Percentiles rank a stretch among this genome's conserved stretches.
phyloP scores from a whole-genome alignment of 2,797 vertebrate species.

The Pagetopsis macropterus region DNA sequence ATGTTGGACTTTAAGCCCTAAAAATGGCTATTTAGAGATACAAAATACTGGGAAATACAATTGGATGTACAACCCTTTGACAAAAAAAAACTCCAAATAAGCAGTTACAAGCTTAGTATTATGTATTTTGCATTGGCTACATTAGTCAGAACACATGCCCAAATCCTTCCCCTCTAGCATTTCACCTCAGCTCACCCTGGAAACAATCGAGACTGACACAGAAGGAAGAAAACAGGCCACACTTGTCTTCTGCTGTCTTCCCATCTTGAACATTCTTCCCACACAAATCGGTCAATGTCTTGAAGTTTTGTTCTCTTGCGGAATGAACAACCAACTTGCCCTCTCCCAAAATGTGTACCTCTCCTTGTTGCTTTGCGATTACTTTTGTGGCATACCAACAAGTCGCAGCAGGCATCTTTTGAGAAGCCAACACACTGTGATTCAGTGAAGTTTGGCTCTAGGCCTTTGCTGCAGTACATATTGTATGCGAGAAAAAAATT shows the following conservation, averaged over 20 bases:
- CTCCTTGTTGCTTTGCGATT: background rate
- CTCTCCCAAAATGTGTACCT: background rate
- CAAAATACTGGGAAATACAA: background rate
- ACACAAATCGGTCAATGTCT: conserved; percentile 2
- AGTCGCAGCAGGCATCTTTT: conserved; percentile 1
- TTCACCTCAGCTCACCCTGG: conserved; percentile 42
- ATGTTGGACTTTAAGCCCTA: background rate
- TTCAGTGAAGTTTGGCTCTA: background rate
- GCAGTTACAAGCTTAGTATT: background rate
- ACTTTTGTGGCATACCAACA: background rate
- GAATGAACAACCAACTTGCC: background rate
- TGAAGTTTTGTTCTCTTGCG: background rate
- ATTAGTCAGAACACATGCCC: background rate
- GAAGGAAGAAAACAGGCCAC: conserved; percentile 34
- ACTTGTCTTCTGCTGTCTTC: conserved; percentile 24
- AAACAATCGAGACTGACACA: conserved; percentile 32
- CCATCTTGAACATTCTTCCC: conserved; percentile 1
- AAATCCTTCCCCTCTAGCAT: conserved; percentile 18
- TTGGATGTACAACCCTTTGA: background rate
- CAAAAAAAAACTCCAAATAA: background rate
- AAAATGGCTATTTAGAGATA: background rate
- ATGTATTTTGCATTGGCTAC: background rate
- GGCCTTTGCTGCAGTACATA: conserved; percentile 2
- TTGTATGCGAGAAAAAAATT: background rate
- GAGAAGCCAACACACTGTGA: background rate